Percentiles rank a stretch among this genome's conserved stretches.
phyloP scores from a whole-genome alignment of 2,113 vertebrate species.

The Chaenocephalus aceratus region DNA sequence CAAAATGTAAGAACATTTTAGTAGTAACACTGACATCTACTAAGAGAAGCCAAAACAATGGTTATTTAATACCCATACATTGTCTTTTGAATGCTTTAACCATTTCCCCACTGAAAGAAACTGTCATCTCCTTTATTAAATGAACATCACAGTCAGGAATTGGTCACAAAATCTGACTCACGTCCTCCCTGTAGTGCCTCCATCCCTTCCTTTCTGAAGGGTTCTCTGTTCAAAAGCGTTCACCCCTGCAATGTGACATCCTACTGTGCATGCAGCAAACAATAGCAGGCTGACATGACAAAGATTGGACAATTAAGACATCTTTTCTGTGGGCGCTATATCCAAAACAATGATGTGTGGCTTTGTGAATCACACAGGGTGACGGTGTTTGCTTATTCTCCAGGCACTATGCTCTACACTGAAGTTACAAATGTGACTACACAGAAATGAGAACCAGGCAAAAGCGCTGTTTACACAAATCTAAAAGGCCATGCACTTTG shows the following conservation, averaged over 20 bases:
- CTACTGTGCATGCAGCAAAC: background rate
- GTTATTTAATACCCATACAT: background rate
- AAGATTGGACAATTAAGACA: constrained; percentile 18
- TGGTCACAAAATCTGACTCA: constrained; percentile 25
- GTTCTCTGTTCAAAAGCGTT: background rate
- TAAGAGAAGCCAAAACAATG: background rate
- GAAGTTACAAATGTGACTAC: background rate
- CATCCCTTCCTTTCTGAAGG: background rate
- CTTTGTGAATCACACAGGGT: constrained; percentile 10
- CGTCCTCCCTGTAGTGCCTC: constrained; percentile 14
- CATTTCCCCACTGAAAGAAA: background rate
- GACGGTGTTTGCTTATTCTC: background rate
- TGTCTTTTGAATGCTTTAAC: background rate
- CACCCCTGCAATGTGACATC: background rate
- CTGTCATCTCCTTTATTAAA: background rate
- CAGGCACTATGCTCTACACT: no score
- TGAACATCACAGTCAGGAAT: constrained; percentile 3
- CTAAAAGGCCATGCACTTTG: background rate
- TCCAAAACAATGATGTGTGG: background rate
- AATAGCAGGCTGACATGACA: constrained; percentile 6
- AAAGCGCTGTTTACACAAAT: background rate
- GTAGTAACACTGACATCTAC: background rate
- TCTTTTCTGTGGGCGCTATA: constrained; percentile 28
- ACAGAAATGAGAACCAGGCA: background rate
- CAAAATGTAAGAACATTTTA: background rate